These are phyloP conservation scores for Octonoba sinensis DNA, from an alignment of 2,888 invertebrate genomes.

Conservation along the genomic window DNA sequence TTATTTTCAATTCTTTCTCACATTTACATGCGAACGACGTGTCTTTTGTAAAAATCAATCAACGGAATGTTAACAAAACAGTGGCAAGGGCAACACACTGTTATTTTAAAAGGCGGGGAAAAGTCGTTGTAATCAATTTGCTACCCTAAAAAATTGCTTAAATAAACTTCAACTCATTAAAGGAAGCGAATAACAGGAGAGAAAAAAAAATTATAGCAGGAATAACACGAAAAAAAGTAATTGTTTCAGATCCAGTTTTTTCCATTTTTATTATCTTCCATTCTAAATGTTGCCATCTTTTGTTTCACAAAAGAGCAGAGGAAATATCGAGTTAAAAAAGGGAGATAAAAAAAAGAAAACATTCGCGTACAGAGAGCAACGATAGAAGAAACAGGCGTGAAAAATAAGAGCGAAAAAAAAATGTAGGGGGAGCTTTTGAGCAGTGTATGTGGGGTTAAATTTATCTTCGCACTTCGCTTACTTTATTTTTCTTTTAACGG, in stretches of 20 bases:
- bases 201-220: neutral
- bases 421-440: conserved; percentile 7
- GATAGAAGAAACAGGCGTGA: conserved; percentile 15
- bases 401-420: conserved; percentile 17
- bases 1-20: no score
- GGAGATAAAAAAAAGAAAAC: conserved; percentile 18
- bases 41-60: no score
- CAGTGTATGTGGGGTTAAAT: conserved; percentile 40
- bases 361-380: conserved; percentile 16
- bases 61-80: no score
- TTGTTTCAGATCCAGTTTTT: no score
- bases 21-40: no score
- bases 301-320: conserved; percentile 26
- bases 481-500: conserved; percentile 50
- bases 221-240: neutral
- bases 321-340: neutral
- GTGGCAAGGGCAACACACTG: no score
- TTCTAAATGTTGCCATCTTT: conserved; percentile 30
- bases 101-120: no score
- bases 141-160: conserved; percentile 2
- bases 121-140: no score
- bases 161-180: conserved; percentile 8
- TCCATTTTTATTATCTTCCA: conserved; percentile 24
- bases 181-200: neutral
- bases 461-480: conserved; percentile 51